Conservation (phyloP, 1,140 invertebrate species). For the Procambarus clarkii region DNA sequence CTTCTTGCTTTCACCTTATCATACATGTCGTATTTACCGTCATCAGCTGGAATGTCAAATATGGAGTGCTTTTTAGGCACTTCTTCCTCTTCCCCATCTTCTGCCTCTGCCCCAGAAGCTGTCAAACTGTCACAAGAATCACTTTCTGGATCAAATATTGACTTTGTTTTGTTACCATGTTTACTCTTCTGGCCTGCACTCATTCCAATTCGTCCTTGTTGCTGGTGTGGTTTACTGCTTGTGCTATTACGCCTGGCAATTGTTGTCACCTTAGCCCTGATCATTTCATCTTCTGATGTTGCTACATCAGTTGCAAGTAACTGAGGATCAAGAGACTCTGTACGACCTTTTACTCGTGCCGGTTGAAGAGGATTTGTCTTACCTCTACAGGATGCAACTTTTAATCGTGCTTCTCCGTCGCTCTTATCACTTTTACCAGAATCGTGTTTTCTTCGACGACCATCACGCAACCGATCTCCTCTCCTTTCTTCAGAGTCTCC, state of each 20-base stretch:
- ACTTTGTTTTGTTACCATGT: constrained; percentile 51
- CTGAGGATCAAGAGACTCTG: constrained; percentile 34
- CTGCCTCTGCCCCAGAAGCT: constrained; percentile 55
- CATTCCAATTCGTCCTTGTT: constrained; percentile 68
- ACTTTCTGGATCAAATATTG: constrained; percentile 68
- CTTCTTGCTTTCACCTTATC: constrained; percentile 95
- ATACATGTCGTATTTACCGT: constrained; percentile 97
- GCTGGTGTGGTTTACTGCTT: constrained; percentile 50
- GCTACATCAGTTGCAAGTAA: constrained; percentile 22
- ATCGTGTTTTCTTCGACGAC: constrained; percentile 80
- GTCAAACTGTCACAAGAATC: constrained; percentile 57
- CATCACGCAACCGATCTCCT: constrained; percentile 75
- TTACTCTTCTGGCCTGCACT: constrained; percentile 44
- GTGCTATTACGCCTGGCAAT: constrained; percentile 42
- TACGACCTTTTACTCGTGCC: constrained; percentile 16
- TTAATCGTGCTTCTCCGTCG: constrained; percentile 41
- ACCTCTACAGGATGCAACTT: constrained; percentile 6
- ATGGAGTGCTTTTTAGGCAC: constrained; percentile 83
- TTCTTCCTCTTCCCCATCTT: constrained; percentile 70
- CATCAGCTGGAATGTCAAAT: constrained; percentile 92
- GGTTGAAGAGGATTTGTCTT: constrained; percentile 40
- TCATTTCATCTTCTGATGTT: constrained; percentile 57
- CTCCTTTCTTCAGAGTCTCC: constrained; percentile 72
- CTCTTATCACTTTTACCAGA: constrained; percentile 71
- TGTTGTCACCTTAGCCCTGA: neutral